Base-by-base conservation (phyloP, 2,113 vertebrate species). In the Lepus americanus region DNA sequence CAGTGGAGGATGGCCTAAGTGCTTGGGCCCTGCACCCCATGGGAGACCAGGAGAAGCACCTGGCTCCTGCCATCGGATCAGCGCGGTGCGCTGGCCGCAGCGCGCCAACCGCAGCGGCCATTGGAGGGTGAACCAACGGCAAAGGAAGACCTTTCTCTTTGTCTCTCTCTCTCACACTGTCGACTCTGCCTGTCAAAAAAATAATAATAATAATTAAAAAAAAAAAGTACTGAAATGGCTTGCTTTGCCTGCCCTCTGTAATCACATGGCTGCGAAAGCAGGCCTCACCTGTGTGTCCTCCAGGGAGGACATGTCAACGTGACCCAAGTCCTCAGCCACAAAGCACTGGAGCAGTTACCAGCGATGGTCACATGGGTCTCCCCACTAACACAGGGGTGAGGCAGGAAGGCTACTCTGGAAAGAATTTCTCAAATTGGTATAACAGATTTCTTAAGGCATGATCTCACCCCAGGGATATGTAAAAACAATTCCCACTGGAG, bases 371-470 rank as follows among this genome's bases (percentile, higher is more conserved):
- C 44, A 6, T 39, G 88, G 67, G 80, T 66, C 88, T 94, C 67
- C 36, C 36, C 20, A 76, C 31, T 90, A 39, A 90, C 9, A n/a
- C 81, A 53, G 55, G 14, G 4, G 14, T 73, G 63, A 93, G 29
- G 44, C 64, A 23, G 27, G 29, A n/a, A 93, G 0, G 16, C 84
- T 9, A 63, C 31, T 80, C 80, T 49, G 27, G 74, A 90, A 93
- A 96, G 67, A 81, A 87, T 87, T 89, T 95, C 64, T 25, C 67
- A 88, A 97, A 39, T 69, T 36, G 17, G 66, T 81, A 67, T 27
- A 74, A 23, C 29, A 16, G 49, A 59, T 31, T 80, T 94, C 64
- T 88, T 95, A 88, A 39, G 12, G 6, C 17, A 73, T 69, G 70
- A 92, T 77, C 91, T 88, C 76, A 90, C 19, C 23, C 31, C 3